Evolutionary conservation across 2,113 vertebrate genomes (phyloP).

Genomic region (Pseudorhombus dupliciocellatus): DNA sequence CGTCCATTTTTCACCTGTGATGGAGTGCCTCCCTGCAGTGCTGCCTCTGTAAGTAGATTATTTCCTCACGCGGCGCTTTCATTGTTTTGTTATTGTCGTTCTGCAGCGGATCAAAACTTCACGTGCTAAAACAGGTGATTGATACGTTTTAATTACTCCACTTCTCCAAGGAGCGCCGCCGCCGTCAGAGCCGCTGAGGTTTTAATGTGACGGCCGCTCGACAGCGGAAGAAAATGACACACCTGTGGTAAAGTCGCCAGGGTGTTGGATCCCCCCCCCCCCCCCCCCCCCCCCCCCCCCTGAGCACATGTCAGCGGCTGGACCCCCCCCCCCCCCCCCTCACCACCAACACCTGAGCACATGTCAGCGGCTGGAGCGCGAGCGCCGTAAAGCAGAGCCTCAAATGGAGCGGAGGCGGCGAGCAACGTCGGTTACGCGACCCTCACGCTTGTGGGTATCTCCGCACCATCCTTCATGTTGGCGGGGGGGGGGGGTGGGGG

Average conservation of each 20-base stretch:
- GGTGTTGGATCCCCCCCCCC: constrained; percentile 58
- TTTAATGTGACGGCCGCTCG: constrained; percentile 69
- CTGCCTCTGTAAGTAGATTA: constrained; percentile 78
- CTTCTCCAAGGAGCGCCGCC: constrained; percentile 64
- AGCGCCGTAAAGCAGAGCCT: constrained; percentile 43
- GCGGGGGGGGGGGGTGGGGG: too few species aligned
- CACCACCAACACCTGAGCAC: constrained; percentile 64
- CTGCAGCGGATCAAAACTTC: constrained; percentile 26
- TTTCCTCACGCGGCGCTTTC: constrained; percentile 73
- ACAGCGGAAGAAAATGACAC: constrained; percentile 48
- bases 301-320: constrained; percentile 62
- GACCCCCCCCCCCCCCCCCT: too few species aligned
- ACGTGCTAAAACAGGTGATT: constrained; percentile 56
- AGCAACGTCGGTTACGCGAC: constrained; percentile 50
- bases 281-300: too few species aligned
- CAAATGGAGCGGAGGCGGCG: constrained; percentile 42
- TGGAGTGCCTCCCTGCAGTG: constrained; percentile 76
- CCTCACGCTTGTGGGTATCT: constrained; percentile 54
- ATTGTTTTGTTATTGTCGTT: constrained; percentile 68
- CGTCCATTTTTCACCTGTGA: constrained; percentile 78
- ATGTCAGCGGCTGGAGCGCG: constrained; percentile 50
- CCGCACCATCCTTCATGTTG: constrained; percentile 58
- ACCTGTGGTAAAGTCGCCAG: constrained; percentile 68
- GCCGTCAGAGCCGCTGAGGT: constrained; percentile 57
- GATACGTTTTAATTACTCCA: constrained; percentile 72